Conservation (phyloP, 2,113 vertebrate species). For the Pygathrix nemaeus region DNA sequence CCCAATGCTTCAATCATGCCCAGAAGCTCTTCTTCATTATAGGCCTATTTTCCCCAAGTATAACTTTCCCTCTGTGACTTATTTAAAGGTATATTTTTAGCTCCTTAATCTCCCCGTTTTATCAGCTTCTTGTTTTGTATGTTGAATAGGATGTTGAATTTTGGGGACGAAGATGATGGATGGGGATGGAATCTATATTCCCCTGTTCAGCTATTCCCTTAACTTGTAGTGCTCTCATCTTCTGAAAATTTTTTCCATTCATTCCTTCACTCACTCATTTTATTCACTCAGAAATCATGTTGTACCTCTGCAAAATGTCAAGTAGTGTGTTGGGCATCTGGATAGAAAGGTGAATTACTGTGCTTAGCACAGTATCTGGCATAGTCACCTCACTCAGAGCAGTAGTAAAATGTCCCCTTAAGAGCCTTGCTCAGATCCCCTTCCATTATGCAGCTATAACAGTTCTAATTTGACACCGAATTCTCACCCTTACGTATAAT, state of each 20-base stretch:
- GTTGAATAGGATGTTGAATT: background rate
- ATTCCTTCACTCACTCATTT: background rate
- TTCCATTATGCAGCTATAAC: background rate
- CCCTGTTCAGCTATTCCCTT: background rate
- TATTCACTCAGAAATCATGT: background rate
- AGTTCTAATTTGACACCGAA: background rate
- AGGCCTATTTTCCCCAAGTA: background rate
- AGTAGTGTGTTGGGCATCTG: background rate
- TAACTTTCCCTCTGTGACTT: conserved; percentile 19
- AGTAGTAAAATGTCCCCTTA: background rate
- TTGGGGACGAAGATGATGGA: background rate
- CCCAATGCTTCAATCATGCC: background rate
- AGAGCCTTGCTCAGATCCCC: background rate
- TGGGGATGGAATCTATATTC: background rate
- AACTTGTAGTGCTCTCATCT: background rate
- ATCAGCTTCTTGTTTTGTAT: conserved; percentile 15
- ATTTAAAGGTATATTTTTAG: conserved; percentile 51
- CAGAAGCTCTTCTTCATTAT: conserved; percentile 16
- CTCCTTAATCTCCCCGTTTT: background rate
- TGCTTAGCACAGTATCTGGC: background rate
- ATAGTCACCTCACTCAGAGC: background rate
- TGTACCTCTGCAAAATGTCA: background rate
- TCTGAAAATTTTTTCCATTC: background rate
- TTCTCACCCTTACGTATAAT: background rate
- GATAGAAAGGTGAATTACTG: background rate